Base-by-base conservation (phyloP, 1,140 invertebrate species). In the Ceratina calcarata region DNA sequence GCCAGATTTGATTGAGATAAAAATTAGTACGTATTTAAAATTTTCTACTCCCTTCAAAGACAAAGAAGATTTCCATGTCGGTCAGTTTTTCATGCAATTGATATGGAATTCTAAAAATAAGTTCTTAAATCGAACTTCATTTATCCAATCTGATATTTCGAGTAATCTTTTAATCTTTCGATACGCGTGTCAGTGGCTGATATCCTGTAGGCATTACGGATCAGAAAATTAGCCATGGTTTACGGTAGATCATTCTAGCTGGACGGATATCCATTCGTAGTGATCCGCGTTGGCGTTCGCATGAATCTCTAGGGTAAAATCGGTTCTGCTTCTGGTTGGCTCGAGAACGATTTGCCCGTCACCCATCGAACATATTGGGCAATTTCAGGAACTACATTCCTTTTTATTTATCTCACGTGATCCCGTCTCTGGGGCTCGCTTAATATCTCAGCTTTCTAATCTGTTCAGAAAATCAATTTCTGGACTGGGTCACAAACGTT, bases 281-380 rank as follows among this genome's bases (percentile, higher is more conserved):
- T 51, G 66, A 57, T 51, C 22, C 71, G 45, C 55, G 18, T 16
- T 13, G 70, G 65, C 27, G 55, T 16, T 45, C 7, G 15, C 75
- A 72, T 72, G 83, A 84, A 78, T 90, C 88, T 89, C 89, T 61
- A 72, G 89, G 86, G 89, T 86, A 80, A 89, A 87, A 91, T 91
- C 91, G 87, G 84, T 85, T 85, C 83, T 72, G 65, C 65, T 64
- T 58, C 61, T 78, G 27, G 49, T 81, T 81, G 74, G 81, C 79
- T 37, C 22, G 49, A 81, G 83, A 71, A 80, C 81, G 70, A 84
- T 85, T 87, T 81, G 66, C 49, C 55, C 71, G 53, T 13, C 15
- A 20, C 20, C 18, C 53, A 70, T 80, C 58, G 62, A 65, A 55
- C 64, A 58, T 86, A 83, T 83, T 49, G 85, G 51, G 32, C 85